Percentiles rank a stretch among this genome's conserved stretches.
Evolutionary conservation across 2,113 vertebrate genomes (phyloP).

Genomic region (Xyrauchen texanus): DNA sequence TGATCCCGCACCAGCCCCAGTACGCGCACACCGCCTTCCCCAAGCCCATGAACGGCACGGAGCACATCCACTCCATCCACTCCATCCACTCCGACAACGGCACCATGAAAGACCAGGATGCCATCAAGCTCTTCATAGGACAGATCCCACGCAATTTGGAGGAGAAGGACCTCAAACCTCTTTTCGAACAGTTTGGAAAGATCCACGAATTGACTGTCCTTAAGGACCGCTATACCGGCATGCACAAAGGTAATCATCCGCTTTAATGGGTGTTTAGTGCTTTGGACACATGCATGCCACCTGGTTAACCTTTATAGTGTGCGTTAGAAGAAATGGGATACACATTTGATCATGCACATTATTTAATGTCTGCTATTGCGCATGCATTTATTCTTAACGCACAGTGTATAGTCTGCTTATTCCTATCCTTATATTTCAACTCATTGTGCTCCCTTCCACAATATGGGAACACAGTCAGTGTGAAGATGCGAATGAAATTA

Average conservation of each 20-base stretch:
- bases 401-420: background rate
- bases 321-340: background rate
- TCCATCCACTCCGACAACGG: conserved; percentile 75
- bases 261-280: background rate
- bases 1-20: conserved; percentile 63
- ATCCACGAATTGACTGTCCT: conserved; percentile 57
- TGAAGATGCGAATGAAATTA: too few relatives aligned
- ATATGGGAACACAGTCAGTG: background rate
- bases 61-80: conserved; percentile 65
- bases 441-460: background rate
- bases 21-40: conserved; percentile 72
- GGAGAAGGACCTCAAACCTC: conserved; percentile 53
- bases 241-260: conserved; percentile 54
- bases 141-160: conserved; percentile 53
- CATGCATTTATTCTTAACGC: background rate
- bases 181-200: conserved; percentile 55
- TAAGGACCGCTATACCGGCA: conserved; percentile 57
- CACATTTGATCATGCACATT: too few relatives aligned
- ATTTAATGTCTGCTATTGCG: background rate
- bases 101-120: conserved; percentile 84
- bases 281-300: background rate
- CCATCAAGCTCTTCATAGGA: conserved; percentile 81
- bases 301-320: background rate
- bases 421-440: background rate
- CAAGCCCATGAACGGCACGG: conserved; percentile 81